Evolutionary conservation across 2,888 invertebrate species (phyloP), one percentile per base, ranked within the genome.

Genomic region (Himalopsyche tibetana): DNA sequence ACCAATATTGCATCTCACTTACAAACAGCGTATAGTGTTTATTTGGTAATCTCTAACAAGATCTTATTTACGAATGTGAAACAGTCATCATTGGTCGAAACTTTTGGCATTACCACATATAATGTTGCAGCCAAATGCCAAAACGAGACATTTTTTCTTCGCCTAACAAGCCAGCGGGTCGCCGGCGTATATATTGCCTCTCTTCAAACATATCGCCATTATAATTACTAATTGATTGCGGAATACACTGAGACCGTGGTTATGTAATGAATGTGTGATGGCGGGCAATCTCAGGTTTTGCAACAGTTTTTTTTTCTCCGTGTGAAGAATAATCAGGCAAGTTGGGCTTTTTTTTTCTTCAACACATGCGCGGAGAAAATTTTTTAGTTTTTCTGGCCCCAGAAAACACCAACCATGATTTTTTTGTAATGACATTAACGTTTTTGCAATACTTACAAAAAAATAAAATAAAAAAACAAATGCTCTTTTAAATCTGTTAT

Each of bases 211-310:
- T 80, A 82, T 85, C 74, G 12, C 85, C 69, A 85, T 82, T 63
- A 82, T 79, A 85, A 85, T 85, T 79, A 82, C 85, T 85, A 85
- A 85, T 85, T 85, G 85, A 85, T 85, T 85, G 85, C 85, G 82
- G 82, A 82, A 85, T 40, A 74, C 36, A 74, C 74, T 36, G 74
- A 28, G 74, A 74, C 74, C 38, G 28, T 28, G 19, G 38, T 74
- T 74, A 74, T 38, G 74, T 74, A 74, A 74, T 74, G 15, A 74
- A 74, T 74, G 74, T 38, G 74, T 74, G 74, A 74, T 74, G 38
- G 74, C 36, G 74, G 74, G 28, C 74, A 74, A 74, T 74, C 15
- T 74, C 12, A 28, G 38, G 74, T 74, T 74, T 74, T 36, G 74
- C 74, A 74, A 74, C 74, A 38, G 5, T 4, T 74, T 74, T 74